Percentiles rank a stretch among this genome's conserved stretches.
These are phyloP conservation scores for Apocheima hispidaria DNA, from an alignment of 2,888 invertebrate genomes.

Conservation along the genomic window DNA sequence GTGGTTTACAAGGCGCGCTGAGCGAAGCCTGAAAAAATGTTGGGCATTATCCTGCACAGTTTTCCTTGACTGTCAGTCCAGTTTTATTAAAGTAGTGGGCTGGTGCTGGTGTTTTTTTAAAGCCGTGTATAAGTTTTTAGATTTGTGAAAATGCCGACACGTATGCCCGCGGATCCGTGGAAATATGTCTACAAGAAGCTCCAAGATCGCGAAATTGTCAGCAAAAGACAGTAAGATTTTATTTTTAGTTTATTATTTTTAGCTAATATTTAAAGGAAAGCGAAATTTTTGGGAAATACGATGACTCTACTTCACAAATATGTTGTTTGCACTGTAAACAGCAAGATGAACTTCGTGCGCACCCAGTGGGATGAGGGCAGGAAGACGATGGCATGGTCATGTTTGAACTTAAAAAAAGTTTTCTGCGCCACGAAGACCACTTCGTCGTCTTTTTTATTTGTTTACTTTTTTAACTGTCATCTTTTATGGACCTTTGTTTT, in stretches of 20 bases:
- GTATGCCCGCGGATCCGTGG: constrained; percentile 70
- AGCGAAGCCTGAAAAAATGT: constrained; percentile 65
- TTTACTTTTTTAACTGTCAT: too few species aligned
- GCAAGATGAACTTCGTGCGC: too few species aligned
- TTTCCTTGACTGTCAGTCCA: constrained; percentile 29
- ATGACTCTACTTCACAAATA: too few species aligned
- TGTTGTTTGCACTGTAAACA: too few species aligned
- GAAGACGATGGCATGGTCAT: too few species aligned
- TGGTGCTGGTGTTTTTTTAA: background rate
- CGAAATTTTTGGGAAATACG: too few species aligned
- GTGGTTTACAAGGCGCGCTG: constrained; percentile 58
- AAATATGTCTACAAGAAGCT: constrained; percentile 73
- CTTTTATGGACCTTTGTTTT: too few species aligned
- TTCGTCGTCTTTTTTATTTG: too few species aligned
- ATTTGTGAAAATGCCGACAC: constrained; percentile 59
- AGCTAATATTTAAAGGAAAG: too few species aligned
- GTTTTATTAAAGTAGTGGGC: background rate
- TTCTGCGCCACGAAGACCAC: too few species aligned
- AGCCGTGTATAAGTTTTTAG: background rate
- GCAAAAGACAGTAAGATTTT: constrained; percentile 69
- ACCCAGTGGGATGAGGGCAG: too few species aligned
- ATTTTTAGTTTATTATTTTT: constrained; percentile 1
- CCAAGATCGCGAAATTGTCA: constrained; percentile 74
- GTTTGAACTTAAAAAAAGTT: too few species aligned
- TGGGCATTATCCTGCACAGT: background rate